Conservation (phyloP, 2,797 vertebrate genomes). For the Sebastes nivosus region DNA sequence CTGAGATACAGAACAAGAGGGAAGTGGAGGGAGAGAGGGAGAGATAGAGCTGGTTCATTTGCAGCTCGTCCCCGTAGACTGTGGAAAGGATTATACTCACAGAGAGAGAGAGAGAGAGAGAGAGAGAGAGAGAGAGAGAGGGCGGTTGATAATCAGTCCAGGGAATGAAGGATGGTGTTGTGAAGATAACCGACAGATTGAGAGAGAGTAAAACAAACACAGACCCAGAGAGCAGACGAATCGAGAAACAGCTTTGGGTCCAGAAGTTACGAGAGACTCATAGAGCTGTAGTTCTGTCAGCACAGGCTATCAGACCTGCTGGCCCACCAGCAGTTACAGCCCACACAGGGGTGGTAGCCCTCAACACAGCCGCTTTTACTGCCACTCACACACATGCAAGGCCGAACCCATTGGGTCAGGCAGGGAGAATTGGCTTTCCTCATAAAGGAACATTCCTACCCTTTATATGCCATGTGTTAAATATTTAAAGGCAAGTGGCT, state of each 20-base stretch:
- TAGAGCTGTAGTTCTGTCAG: slow-evolving; percentile 31
- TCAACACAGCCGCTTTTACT: slow-evolving; percentile 47
- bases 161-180: slow-evolving; percentile 2
- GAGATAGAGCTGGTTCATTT: too few relatives aligned
- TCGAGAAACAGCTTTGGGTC: slow-evolving; percentile 9
- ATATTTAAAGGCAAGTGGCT: slow-evolving; percentile 43
- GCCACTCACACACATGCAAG: slow-evolving; percentile 25
- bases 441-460: slow-evolving; percentile 55
- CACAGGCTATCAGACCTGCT: slow-evolving; percentile 13
- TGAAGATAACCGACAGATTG: neutral
- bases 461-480: slow-evolving; percentile 65
- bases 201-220: slow-evolving; percentile 25
- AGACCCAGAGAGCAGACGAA: slow-evolving; percentile 10
- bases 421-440: slow-evolving; percentile 38
- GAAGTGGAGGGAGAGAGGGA: too few relatives aligned
- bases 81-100: too few relatives aligned
- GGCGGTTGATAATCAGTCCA: neutral
- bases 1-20: too few relatives aligned
- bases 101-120: too few relatives aligned
- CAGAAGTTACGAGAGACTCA: slow-evolving; percentile 10
- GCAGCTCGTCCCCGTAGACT: too few relatives aligned
- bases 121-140: neutral
- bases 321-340: slow-evolving; percentile 42
- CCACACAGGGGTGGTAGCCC: slow-evolving; percentile 36
- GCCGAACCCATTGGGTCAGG: slow-evolving; percentile 8